These are phyloP conservation scores for Gymnodraco acuticeps DNA, from an alignment of 2,797 vertebrate genomes.

Conservation along the genomic window DNA sequence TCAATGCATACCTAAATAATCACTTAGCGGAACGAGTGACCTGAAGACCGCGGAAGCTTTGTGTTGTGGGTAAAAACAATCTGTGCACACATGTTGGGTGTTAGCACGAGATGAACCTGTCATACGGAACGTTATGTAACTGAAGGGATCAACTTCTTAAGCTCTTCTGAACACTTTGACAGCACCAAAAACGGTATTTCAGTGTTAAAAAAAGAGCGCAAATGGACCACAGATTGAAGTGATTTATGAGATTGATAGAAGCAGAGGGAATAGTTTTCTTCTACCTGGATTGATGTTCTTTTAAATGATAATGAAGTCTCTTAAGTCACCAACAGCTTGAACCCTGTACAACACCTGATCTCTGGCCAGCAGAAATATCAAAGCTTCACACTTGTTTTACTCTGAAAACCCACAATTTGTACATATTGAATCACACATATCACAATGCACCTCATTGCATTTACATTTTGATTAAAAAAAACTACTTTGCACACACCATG, in stretches of 20 bases:
- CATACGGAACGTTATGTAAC: conserved; percentile 13
- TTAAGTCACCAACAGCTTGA: neutral
- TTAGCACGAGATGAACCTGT: conserved; percentile 30
- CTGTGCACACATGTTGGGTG: conserved; percentile 49
- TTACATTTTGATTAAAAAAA: neutral
- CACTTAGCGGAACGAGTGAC: conserved; percentile 4
- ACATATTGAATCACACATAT: too few species aligned
- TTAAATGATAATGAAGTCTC: neutral
- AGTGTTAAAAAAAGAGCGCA: neutral
- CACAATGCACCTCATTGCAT: too few species aligned
- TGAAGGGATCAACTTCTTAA: conserved; percentile 10
- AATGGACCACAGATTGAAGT: conserved; percentile 28
- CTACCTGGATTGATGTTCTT: neutral
- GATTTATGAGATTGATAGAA: neutral
- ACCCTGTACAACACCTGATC: too few species aligned
- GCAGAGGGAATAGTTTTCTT: neutral
- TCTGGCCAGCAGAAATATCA: too few species aligned
- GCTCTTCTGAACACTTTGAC: conserved; percentile 1
- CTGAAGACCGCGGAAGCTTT: neutral
- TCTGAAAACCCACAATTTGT: too few species aligned
- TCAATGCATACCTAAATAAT: conserved; percentile 38
- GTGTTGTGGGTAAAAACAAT: conserved; percentile 8
- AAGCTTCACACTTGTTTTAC: too few species aligned
- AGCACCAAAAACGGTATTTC: conserved; percentile 8
- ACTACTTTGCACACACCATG: too few species aligned